phyloP scores from a whole-genome alignment of 2,888 invertebrate species.

The Melipona bicolor region DNA sequence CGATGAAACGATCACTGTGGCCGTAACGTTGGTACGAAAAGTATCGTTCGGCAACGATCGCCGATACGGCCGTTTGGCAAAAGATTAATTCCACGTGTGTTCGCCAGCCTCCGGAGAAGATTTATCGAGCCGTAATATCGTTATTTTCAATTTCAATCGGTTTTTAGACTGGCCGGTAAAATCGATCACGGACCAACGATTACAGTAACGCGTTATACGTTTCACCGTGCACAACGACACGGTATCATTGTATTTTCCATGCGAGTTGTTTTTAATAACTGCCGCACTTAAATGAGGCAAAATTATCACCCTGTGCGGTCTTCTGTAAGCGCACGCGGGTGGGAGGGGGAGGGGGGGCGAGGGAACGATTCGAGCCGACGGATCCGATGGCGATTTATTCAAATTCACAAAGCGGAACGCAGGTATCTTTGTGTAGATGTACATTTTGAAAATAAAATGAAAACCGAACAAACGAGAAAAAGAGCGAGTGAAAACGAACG shows the following conservation, averaged over 20 bases:
- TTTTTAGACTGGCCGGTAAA: background rate
- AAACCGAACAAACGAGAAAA: background rate
- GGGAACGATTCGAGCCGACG: background rate
- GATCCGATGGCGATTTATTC: background rate
- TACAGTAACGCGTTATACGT: background rate
- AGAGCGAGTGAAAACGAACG: background rate
- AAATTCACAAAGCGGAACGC: background rate
- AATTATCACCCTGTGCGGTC: constrained; percentile 27
- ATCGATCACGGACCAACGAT: background rate
- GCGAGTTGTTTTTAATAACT: constrained; percentile 20
- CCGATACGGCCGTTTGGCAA: background rate
- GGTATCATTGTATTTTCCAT: constrained; percentile 30
- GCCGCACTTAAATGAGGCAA: constrained; percentile 6
- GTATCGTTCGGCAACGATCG: background rate
- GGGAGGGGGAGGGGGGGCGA: too few relatives aligned
- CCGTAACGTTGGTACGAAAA: background rate
- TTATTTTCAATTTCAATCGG: background rate
- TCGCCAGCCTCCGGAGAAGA: background rate
- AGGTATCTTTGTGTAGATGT: background rate
- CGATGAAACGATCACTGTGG: background rate
- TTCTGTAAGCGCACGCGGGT: background rate
- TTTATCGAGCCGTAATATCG: background rate
- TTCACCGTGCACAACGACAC: background rate
- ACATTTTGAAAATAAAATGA: background rate
- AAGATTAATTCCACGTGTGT: background rate